Conservation (phyloP, 2,797 vertebrate species). For the Xiphophorus birchmanni region DNA sequence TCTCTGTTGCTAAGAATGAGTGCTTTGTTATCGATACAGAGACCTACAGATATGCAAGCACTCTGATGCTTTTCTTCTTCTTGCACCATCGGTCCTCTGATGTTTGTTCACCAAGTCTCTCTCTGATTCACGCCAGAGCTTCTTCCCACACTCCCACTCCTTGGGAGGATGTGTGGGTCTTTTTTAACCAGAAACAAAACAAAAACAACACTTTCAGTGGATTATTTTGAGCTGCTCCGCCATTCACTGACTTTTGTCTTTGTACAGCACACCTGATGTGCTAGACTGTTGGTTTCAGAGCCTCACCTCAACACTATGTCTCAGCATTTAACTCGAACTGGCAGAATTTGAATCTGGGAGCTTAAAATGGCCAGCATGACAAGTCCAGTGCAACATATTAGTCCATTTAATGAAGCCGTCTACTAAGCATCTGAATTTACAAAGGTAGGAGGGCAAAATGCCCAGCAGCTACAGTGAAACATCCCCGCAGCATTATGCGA, state of each 20-base stretch:
- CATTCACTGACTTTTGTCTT: conserved; percentile 1
- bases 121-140: conserved; percentile 23
- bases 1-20: conserved; percentile 53
- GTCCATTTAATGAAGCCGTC: neutral
- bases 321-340: too few relatives aligned
- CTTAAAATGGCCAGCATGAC: neutral
- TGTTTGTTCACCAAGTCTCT: conserved; percentile 3
- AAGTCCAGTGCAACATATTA: neutral
- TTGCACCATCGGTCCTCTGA: conserved; percentile 29
- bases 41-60: conserved; percentile 12
- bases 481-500: neutral
- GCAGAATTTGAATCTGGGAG: neutral
- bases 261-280: neutral
- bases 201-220: neutral
- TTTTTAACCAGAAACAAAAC: conserved; percentile 20
- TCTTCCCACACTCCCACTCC: conserved; percentile 64
- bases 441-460: neutral
- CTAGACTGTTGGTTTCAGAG: neutral
- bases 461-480: neutral
- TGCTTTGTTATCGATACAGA: conserved; percentile 44
- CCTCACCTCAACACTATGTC: neutral
- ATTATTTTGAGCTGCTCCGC: conserved; percentile 5
- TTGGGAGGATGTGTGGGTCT: conserved; percentile 15
- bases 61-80: conserved; percentile 19
- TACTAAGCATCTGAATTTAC: neutral